Conservation (phyloP, 64 coral and sea anemone species). For the Exaiptasia diaphana region DNA sequence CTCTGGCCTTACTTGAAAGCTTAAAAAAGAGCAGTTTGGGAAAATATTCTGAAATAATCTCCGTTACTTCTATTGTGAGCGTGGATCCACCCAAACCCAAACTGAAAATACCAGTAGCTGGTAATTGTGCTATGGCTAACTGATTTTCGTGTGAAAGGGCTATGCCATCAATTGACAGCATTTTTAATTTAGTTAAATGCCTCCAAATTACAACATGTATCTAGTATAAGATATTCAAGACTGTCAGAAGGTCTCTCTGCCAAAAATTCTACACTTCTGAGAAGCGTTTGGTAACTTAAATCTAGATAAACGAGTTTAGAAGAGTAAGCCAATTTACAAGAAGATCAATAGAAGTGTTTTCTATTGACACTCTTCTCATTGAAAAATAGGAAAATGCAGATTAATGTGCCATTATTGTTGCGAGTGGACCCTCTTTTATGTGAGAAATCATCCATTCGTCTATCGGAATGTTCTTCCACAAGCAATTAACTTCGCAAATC, state of each 20-base stretch:
- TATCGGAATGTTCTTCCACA: neutral
- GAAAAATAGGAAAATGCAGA: neutral
- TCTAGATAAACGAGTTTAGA: constrained; percentile 1
- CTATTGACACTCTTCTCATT: neutral
- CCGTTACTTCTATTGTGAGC: neutral
- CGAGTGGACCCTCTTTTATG: neutral
- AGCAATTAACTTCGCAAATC: neutral
- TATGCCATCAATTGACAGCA: neutral
- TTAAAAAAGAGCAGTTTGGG: neutral
- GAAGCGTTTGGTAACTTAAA: neutral
- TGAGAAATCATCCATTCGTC: neutral
- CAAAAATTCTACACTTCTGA: neutral
- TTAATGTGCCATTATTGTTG: neutral
- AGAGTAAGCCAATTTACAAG: neutral
- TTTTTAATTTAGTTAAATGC: neutral
- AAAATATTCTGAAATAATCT: neutral
- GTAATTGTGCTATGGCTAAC: neutral
- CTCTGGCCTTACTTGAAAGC: neutral
- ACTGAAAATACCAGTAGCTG: neutral
- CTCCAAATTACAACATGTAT: neutral
- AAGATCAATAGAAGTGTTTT: neutral
- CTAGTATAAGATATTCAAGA: neutral
- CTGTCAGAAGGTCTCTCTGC: neutral
- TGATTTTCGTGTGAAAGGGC: neutral
- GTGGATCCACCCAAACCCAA: neutral